Conservation (phyloP, 2,113 vertebrate species). For the Anhinga anhinga region DNA sequence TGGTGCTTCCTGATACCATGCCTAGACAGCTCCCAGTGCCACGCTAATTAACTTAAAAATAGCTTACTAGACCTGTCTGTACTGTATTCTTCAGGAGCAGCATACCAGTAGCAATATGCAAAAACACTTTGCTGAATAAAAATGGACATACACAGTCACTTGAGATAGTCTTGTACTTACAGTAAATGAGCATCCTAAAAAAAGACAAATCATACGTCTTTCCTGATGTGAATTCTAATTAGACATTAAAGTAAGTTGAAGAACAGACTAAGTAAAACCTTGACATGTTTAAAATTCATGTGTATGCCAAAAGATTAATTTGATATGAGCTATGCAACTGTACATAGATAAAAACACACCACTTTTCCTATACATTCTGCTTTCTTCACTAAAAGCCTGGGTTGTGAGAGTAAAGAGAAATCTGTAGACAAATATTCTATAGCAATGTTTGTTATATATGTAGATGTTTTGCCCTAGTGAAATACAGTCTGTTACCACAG, state of each 20-base stretch:
- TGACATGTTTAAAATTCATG: background rate
- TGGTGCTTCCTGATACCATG: background rate
- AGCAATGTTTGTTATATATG: background rate
- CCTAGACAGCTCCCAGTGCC: background rate
- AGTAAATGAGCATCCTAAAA: background rate
- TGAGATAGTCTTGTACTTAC: background rate
- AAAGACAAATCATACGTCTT: background rate
- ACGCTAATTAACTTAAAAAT: slow-evolving; percentile 12
- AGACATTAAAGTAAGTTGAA: background rate
- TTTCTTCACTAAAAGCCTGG: background rate
- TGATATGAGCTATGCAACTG: background rate
- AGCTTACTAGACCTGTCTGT: background rate
- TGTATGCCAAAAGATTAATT: background rate
- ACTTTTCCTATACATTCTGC: background rate
- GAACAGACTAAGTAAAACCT: background rate
- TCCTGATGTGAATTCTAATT: background rate
- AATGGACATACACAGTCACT: background rate
- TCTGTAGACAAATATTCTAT: background rate
- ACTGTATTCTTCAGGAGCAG: background rate
- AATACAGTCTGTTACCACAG: background rate
- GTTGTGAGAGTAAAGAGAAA: background rate
- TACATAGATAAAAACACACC: background rate
- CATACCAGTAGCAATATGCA: background rate
- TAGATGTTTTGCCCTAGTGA: background rate
- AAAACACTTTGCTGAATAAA: background rate